Conservation (phyloP, 2,888 invertebrate genomes). For the Tortricodes alternella region DNA sequence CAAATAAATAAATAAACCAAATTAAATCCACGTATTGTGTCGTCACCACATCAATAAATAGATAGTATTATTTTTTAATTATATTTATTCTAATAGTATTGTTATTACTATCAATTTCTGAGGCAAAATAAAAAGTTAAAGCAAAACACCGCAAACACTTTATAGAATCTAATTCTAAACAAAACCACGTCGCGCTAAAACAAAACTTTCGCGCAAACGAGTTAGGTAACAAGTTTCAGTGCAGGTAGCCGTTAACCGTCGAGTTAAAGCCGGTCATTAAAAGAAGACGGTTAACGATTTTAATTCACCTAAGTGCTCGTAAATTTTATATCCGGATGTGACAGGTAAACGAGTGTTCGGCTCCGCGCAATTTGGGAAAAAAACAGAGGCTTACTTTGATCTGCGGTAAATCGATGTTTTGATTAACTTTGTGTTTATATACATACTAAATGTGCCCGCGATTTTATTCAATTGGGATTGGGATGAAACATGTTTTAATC, state of each 20-base stretch:
- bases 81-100: too few relatives aligned
- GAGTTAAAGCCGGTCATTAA: slow-evolving; percentile 13
- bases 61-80: too few relatives aligned
- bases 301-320: slow-evolving; percentile 29
- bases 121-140: too few relatives aligned
- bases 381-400: not conserved
- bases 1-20: too few relatives aligned
- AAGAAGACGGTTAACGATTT: slow-evolving; percentile 13
- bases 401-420: not conserved
- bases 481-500: too few relatives aligned
- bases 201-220: slow-evolving; percentile 19
- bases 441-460: too few relatives aligned
- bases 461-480: too few relatives aligned
- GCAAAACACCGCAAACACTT: slow-evolving; percentile 2
- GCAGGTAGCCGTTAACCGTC: not conserved
- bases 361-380: not conserved
- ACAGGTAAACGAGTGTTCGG: slow-evolving; percentile 5
- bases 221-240: slow-evolving; percentile 16
- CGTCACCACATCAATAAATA: too few relatives aligned
- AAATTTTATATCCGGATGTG: slow-evolving; percentile 27
- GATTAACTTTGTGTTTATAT: not conserved
- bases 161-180: slow-evolving; percentile 8
- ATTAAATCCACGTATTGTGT: too few relatives aligned
- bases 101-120: too few relatives aligned
- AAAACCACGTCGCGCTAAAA: slow-evolving; percentile 6